Base-by-base conservation (phyloP, 2,888 invertebrate species). In the Lobophora halterata region DNA sequence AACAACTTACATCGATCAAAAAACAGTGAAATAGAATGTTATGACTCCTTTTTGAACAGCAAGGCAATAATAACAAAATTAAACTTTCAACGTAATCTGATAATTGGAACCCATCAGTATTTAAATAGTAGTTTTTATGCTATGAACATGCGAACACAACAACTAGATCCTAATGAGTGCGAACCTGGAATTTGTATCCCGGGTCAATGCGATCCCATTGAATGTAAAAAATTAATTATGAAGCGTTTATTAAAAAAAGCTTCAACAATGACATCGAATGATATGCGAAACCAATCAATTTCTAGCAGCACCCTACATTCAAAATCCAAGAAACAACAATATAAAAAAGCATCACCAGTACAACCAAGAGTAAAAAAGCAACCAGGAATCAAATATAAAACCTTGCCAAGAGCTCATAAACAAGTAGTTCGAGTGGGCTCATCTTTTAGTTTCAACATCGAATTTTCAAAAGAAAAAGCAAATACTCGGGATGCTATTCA, bases 181-280 rank as follows among this genome's bases (percentile, higher is more conserved):
- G 62, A 62, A 42, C 65, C 65, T 14, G 58, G 55, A 20, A 36
- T 61, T 8, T 68, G 67, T 36, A 21, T 60, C n/a, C 65, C 70
- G 8, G 66, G 60, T 3, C 33, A 63, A 37, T 66, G 69, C 36
- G 45, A 70, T 44, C 65, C 66, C 13, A 46, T 58, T 31, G 49
- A 58, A 18, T 49, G 48, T 33, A 40, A 38, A 24, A 57, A 63
- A 61, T 41, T 52, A 14, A 69, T 71, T 5, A 55, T 54, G 48
- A 59, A 52, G 41, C 55, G 64, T 17, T 47, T 57, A 35, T 49
- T 37, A 48, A 59, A 35, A 49, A 50, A 38, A 27, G 41, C 31
- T 32, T 58, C 57, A 14, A 62, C 40, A 34, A 44, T 49, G 43
- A 52, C 63, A 23, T 50, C 44, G 8, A 56, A 58, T 28, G 46